Evolutionary conservation across 2,888 invertebrate species (phyloP), one percentile per base, ranked within the genome.

Genomic region (Pammene fasciana): DNA sequence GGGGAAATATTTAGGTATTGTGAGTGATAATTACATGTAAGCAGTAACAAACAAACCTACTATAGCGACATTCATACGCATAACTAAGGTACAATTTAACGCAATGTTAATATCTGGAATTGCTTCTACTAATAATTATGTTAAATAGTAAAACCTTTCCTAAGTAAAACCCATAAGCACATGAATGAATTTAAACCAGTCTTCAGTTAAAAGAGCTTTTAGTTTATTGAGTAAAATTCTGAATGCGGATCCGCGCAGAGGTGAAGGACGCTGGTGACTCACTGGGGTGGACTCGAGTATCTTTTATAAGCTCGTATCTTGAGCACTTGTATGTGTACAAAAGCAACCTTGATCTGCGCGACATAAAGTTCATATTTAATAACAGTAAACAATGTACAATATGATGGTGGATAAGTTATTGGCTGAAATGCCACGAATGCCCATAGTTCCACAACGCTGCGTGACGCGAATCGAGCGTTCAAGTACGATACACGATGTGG

Each of bases 191-290:
- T 79, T 77, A 77, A 81, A 81, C 80, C 79, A 83, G 80, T 78
- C 79, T 76, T 79, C 79, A 82, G 81, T 81, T 80, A 81, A 75
- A 78, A 73, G 78, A 74, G 78, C 78, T 81, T 86, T 82, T 73
- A 80, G 78, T 86, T 82, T 73, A 80, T 78, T 82, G 70, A 79
- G 78, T 78, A 75, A 83, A 82, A 83, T 81, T 83, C 77, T 81
- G 82, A 86, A 88, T 82, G 86, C 89, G 88, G 87, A 89, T 89
- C 85, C 81, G 77, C 74, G 78, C 75, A 73, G 85, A 86, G 89
- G 87, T 90, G 89, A 90, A 91, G 90, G 90, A 84, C 90, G 85
- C 75, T 75, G 75, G 80, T 91, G 90, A 90, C 80, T 90, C 90
- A 90, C 79, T 78, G 18, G 50, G 54, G 65, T 48, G 38, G 16